Base-by-base conservation (phyloP, 2,888 invertebrate species). In the Diarsia rubi region DNA sequence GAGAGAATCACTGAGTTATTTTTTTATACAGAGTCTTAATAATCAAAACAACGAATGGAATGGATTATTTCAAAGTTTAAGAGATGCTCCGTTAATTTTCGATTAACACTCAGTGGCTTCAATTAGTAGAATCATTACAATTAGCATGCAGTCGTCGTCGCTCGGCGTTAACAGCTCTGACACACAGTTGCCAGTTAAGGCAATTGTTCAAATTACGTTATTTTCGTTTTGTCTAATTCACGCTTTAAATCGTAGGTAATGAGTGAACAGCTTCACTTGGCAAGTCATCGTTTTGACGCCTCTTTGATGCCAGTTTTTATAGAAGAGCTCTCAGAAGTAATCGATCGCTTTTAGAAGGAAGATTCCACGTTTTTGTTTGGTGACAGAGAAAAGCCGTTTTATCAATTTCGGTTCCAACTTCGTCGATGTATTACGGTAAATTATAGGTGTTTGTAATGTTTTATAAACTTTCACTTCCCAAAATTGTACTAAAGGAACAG, bases 281-380 rank as follows among this genome's bases (percentile, higher is more conserved):
- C 79, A 59, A 85, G 85, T 88, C 85, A 85, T 83, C 80, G 75
- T 65, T 79, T 75, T 81, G 78, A 83, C 81, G 79, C 85, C 63
- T 84, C 73, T 79, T 83, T 74, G 78, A 80, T 78, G 67, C 77
- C 62, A 71, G 54, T 72, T 78, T 86, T 86, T 73, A 69, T 77
- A 62, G n/a, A 76, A 76, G 62, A 78, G 79, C 57, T 75, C 72
- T 81, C 75, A 83, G 68, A 83, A 86, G 75, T 83, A 80, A 85
- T 81, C 79, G 72, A 83, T 81, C 74, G 72, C 75, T 84, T 81
- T 82, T 78, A 71, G 42, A 82, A 81, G 77, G 85, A 84, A 81
- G 69, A 77, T 78, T 81, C 76, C 72, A 75, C 75, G 74, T 73
- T 85, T 83, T 85, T 86, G 68, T 83, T 76, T 73, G 62, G 71